Base-by-base conservation (phyloP, 2,888 invertebrate species). In the Campoplex capitator region DNA sequence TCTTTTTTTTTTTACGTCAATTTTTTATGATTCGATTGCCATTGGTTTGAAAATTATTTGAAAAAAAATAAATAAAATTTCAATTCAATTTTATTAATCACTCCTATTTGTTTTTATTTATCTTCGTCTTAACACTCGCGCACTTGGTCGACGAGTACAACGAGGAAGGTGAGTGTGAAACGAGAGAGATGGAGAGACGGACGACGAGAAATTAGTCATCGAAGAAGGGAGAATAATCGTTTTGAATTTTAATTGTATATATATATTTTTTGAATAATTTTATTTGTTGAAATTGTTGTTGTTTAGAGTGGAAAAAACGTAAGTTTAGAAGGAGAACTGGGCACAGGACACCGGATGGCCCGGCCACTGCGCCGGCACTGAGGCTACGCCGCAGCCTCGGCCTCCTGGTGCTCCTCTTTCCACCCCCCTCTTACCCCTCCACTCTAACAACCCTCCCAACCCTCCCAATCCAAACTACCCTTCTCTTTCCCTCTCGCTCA, bases 301-400 rank as follows among this genome's bases (percentile, higher is more conserved):
- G 62, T 62, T 73, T 38, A 35, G 80, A 86, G 51, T 84, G 77
- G 73, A 73, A 88, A 77, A 86, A 83, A 80, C 71, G 48, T 65
- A 82, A 82, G 82, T 83, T 68, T 78, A 78, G 74, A 54, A 88
- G 83, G 84, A 86, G 89, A 88, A 88, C 84, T 87, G 86, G 88
- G 88, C 93, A 92, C 93, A 93, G 93, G 93, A 93, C 94, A 93
- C 93, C 86, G 86, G 93, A 92, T 93, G 93, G 94, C 94, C 94
- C 94, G 94, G 94, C 94, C 94, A 94, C 94, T 94, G 94, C 94
- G 94, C 94, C 94, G 94, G 93, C 93, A 94, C 94, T 94, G 93
- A 94, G 92, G 93, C 93, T 92, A 92, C 93, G 93, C 92, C 93
- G 93, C 93, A 93, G 93, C 93, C 93, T 92, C 93, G 93, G 92